Evolutionary conservation across 2,797 vertebrate species (phyloP).

Genomic region (Nasua narica): DNA sequence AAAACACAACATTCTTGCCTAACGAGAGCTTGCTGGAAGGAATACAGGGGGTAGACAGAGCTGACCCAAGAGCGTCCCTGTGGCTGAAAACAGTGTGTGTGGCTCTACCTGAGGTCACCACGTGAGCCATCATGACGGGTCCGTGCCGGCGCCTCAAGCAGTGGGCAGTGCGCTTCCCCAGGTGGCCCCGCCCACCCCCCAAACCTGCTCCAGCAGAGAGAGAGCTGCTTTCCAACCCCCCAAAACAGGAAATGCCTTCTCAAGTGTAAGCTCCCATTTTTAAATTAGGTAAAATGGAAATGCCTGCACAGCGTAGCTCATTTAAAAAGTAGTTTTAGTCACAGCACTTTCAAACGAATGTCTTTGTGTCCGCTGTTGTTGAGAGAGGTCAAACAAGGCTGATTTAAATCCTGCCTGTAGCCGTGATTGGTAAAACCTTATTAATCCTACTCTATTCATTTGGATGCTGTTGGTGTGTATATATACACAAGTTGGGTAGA

Average conservation of each 20-base stretch:
- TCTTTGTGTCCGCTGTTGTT: not conserved
- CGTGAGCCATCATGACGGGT: accelerated
- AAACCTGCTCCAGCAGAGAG: not conserved
- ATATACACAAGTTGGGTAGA: not conserved
- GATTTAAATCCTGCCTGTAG: not conserved
- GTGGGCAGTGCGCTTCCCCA: accelerated
- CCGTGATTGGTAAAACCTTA: not conserved
- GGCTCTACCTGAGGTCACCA: not conserved
- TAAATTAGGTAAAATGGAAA: not conserved
- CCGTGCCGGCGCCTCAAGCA: accelerated
- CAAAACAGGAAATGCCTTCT: not conserved
- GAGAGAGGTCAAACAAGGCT: not conserved
- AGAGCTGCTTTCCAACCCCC: not conserved
- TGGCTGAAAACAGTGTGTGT: not conserved
- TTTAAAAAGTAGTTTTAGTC: not conserved
- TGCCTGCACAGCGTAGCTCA: too few relatives aligned
- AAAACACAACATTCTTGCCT: not conserved
- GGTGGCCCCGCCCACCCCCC: not conserved
- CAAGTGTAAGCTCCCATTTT: not conserved
- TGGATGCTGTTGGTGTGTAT: not conserved
- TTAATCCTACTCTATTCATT: not conserved
- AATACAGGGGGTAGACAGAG: not conserved
- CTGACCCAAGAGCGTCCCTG: not conserved
- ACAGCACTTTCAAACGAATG: not conserved
- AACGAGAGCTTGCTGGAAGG: not conserved